Evolutionary conservation across 2,113 vertebrate genomes (phyloP).

Genomic region (Phalacrocorax carbo): DNA sequence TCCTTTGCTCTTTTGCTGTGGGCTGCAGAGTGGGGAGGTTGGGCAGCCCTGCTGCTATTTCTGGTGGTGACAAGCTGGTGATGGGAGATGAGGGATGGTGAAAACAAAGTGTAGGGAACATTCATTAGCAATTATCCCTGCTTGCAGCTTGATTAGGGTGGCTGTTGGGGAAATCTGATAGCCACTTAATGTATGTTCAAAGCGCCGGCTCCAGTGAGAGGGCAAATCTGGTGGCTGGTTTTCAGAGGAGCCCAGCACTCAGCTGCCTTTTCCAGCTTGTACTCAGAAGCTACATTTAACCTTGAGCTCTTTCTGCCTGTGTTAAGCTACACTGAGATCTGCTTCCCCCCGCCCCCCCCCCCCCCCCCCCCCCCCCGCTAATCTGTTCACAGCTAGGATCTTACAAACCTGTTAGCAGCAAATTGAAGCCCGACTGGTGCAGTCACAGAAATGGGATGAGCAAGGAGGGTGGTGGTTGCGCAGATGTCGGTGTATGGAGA

Average conservation of each 20-base stretch:
- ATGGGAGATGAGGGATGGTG: background rate
- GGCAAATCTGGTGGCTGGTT: background rate
- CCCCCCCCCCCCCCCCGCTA: background rate
- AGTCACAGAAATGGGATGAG: background rate
- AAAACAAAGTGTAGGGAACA: slow-evolving; percentile 9
- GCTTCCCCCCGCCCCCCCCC: background rate
- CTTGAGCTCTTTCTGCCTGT: background rate
- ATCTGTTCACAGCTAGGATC: background rate
- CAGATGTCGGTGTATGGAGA: rapidly evolving
- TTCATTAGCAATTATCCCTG: slow-evolving; percentile 27
- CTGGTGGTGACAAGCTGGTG: background rate
- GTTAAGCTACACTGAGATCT: slow-evolving; percentile 14
- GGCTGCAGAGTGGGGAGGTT: slow-evolving; percentile 26
- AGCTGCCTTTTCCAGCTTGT: background rate
- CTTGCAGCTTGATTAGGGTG: background rate
- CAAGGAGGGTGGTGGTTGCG: background rate
- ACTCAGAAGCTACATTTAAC: background rate
- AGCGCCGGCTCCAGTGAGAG: rapidly evolving
- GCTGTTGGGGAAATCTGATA: slow-evolving; percentile 23
- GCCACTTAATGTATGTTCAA: background rate
- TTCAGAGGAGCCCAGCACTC: rapidly evolving
- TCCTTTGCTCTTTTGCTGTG: slow-evolving; percentile 33
- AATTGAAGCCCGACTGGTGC: background rate
- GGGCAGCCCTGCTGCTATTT: slow-evolving; percentile 28
- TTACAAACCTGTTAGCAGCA: background rate